Evolutionary conservation across 1,140 invertebrate species (phyloP).

Genomic region (Reticulitermes speratus): DNA sequence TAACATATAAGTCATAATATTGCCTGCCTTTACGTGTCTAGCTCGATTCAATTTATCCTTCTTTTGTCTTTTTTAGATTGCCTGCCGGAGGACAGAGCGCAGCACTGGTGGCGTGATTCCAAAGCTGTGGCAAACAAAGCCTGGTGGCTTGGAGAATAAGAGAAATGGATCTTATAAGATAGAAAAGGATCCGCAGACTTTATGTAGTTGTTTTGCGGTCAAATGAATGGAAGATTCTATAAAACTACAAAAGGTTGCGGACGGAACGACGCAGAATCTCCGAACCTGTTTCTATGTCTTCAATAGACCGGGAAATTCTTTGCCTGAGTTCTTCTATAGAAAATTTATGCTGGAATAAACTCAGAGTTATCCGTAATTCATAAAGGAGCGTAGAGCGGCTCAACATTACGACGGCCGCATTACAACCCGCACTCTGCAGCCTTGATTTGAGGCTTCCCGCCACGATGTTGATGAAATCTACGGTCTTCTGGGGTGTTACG

Average conservation of each 20-base stretch:
- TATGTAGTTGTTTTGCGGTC: not conserved
- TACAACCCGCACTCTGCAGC: too few relatives aligned
- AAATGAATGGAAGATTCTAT: not conserved
- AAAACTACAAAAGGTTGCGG: not conserved
- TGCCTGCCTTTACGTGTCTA: not conserved
- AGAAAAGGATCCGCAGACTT: not conserved
- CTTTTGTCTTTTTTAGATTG: slow-evolving; percentile 14
- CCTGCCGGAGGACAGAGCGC: not conserved
- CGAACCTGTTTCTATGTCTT: not conserved
- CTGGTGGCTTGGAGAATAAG: not conserved
- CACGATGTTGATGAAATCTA: too few relatives aligned
- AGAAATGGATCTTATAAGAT: not conserved
- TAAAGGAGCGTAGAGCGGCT: not conserved
- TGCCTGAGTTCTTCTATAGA: not conserved
- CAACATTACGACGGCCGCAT: too few relatives aligned
- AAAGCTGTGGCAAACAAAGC: not conserved
- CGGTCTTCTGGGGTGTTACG: too few relatives aligned
- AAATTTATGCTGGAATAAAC: not conserved
- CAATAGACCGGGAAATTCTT: not conserved
- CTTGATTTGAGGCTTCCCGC: too few relatives aligned
- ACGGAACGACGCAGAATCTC: not conserved
- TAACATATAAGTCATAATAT: not conserved
- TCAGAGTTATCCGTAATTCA: not conserved
- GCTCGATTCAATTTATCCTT: not conserved
- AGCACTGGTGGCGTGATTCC: not conserved